Conservation (phyloP, 2,888 invertebrate species). For the Ormyrus rosae region DNA sequence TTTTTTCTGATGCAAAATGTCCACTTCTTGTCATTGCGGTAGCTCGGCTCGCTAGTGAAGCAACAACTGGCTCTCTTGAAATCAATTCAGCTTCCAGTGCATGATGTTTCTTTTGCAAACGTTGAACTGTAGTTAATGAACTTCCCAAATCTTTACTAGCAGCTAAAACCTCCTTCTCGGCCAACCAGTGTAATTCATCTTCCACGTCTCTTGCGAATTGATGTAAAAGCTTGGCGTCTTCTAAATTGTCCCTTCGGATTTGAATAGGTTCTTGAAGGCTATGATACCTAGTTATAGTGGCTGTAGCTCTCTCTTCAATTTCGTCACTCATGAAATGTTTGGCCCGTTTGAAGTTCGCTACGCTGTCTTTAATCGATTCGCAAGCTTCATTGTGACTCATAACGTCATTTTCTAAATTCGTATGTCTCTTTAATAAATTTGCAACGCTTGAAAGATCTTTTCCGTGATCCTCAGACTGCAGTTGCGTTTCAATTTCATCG, state of each 20-base stretch:
- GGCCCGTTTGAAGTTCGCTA: conserved; percentile 85
- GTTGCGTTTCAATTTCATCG: conserved; percentile 89
- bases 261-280: conserved; percentile 93
- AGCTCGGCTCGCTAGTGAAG: conserved; percentile 84
- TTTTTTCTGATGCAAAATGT: conserved; percentile 88
- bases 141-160: conserved; percentile 84
- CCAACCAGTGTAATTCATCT: conserved; percentile 95
- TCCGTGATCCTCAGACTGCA: conserved; percentile 87
- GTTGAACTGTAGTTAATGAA: conserved; percentile 86
- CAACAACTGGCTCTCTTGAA: conserved; percentile 90
- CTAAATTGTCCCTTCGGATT: conserved; percentile 92
- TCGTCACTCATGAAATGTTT: conserved; percentile 94
- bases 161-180: conserved; percentile 84
- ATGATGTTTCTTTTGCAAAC: conserved; percentile 94
- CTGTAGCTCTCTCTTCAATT: conserved; percentile 85
- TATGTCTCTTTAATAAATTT: conserved; percentile 87
- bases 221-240: conserved; percentile 91
- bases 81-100: conserved; percentile 92
- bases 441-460: conserved; percentile 92
- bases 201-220: conserved; percentile 94
- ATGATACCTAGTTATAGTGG: conserved; percentile 81
- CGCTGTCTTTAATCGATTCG: conserved; percentile 86
- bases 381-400: conserved; percentile 90
- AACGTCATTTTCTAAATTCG: conserved; percentile 91
- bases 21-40: conserved; percentile 87